Percentiles rank a stretch among this genome's conserved stretches.
Evolutionary conservation across 2,113 vertebrate genomes (phyloP).

Genomic region (Ramphastos sulfuratus): DNA sequence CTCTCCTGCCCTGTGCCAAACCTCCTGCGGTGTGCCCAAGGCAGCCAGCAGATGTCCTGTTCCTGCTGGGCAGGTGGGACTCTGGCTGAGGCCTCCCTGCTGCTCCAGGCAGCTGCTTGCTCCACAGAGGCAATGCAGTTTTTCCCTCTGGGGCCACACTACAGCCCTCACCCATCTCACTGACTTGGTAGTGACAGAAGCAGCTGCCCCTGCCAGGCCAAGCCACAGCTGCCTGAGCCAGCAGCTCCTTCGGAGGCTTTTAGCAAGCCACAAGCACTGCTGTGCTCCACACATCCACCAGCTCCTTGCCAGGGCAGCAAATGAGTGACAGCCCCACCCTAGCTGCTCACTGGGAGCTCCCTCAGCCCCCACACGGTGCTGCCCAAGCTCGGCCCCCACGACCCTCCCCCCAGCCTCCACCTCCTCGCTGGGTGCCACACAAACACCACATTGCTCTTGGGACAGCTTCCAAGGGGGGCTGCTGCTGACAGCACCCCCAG

Average conservation of each 20-base stretch:
- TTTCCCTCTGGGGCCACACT: not conserved
- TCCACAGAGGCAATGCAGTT: rapidly evolving
- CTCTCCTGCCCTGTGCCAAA: not conserved
- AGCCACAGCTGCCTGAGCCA: no score
- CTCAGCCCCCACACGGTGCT: not conserved
- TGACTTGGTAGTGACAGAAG: not conserved
- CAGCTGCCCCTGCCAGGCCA: no score
- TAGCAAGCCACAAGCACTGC: no score
- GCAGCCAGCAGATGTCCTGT: not conserved
- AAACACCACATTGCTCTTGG: not conserved
- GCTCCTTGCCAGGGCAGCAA: no score
- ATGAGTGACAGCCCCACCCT: no score
- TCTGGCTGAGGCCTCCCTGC: not conserved
- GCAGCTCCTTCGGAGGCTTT: no score
- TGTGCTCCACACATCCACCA: no score
- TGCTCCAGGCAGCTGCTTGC: not conserved
- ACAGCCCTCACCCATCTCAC: not conserved
- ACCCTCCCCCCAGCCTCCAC: not conserved
- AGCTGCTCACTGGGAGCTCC: not conserved
- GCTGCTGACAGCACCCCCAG: no score
- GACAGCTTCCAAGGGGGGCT: not conserved
- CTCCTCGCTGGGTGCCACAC: not conserved
- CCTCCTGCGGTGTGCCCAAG: not conserved
- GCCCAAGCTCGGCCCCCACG: not conserved
- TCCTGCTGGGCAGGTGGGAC: not conserved